Conservation (phyloP, 2,797 vertebrate species). For the Podarcis lilfordi region DNA sequence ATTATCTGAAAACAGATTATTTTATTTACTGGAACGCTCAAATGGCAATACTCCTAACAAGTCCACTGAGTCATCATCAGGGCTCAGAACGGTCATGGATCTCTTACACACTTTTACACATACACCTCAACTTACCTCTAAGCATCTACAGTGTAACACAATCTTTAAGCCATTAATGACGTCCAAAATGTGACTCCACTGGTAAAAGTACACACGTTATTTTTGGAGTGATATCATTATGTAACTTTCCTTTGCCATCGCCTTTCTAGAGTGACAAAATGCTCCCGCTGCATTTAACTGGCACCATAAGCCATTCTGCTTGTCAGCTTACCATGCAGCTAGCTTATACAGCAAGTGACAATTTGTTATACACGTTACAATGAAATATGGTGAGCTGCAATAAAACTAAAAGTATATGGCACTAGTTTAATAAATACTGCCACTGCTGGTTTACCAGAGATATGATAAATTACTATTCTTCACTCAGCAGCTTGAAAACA, state of each 20-base stretch:
- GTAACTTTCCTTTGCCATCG: background rate
- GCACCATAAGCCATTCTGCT: background rate
- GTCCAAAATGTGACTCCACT: background rate
- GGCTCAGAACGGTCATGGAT: background rate
- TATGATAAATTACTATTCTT: background rate
- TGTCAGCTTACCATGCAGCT: background rate
- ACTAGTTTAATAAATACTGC: slow-evolving; percentile 30
- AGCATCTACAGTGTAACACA: background rate
- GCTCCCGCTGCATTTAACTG: background rate
- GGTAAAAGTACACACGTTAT: background rate
- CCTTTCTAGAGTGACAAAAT: background rate
- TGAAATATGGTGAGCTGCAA: slow-evolving; percentile 10
- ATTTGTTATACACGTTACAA: slow-evolving; percentile 13
- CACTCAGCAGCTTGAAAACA: background rate
- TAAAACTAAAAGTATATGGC: slow-evolving; percentile 9
- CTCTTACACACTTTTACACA: background rate
- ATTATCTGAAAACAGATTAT: background rate
- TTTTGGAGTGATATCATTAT: background rate
- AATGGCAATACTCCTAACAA: background rate
- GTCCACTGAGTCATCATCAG: background rate
- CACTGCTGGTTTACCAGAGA: background rate
- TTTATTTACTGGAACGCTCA: background rate
- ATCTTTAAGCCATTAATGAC: background rate
- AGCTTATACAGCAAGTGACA: background rate
- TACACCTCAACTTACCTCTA: background rate